Evolutionary conservation across 2,888 invertebrate genomes (phyloP).

Genomic region (Parapristionchus giblindavisi): DNA sequence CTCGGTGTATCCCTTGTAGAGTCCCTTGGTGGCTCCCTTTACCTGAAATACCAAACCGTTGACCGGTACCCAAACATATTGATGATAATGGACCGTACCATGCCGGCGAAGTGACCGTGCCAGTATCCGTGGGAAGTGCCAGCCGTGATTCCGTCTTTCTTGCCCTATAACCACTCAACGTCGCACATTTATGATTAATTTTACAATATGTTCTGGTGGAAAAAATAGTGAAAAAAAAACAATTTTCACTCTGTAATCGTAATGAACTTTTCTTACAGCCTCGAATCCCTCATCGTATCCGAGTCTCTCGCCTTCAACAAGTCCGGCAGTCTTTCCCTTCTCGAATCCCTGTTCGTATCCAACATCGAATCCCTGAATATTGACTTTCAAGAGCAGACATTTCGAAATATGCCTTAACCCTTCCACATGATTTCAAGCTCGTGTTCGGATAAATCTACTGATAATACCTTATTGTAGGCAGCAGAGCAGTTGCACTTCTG

Average conservation of each 20-base stretch:
- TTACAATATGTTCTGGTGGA: no score
- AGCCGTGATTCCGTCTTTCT: not conserved
- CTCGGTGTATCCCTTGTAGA: not conserved
- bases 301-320: not conserved
- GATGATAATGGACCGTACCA: not conserved
- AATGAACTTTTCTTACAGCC: not conserved
- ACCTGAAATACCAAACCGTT: not conserved
- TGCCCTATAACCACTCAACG: not conserved
- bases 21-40: constrained; percentile 24
- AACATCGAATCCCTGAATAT: not conserved
- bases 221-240: no score
- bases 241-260: not conserved
- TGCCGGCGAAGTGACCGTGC: constrained; percentile 17
- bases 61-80: not conserved
- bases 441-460: not conserved
- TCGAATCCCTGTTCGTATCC: constrained; percentile 1
- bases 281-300: constrained; percentile 8
- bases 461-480: constrained; percentile 9
- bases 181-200: no score
- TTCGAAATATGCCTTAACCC: not conserved
- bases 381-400: not conserved
- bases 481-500: constrained; percentile 6
- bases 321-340: not conserved
- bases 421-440: not conserved
- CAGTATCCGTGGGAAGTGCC: not conserved